Evolutionary conservation across 2,888 invertebrate species (phyloP), one percentile per base, ranked within the genome.

Genomic region (Volucella inflata): DNA sequence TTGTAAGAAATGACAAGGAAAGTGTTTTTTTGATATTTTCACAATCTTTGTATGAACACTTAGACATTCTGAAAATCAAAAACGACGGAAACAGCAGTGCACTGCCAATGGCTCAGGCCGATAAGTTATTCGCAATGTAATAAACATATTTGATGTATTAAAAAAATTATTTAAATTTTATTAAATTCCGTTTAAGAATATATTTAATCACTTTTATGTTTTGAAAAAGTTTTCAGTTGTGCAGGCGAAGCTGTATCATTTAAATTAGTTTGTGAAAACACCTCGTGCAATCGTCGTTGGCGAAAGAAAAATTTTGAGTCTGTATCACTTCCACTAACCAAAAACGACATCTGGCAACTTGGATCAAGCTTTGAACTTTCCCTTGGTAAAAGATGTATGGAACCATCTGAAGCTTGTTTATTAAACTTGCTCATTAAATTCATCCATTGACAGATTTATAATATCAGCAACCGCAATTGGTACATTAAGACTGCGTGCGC

Each of bases 371-470:
- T 78, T 10, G 81, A 62, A 55, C 87, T 89, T 14, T 92, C 92
- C 12, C 97, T 94, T 42, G 97, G 98, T 72, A 98, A 96, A 48
- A 98, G 93, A 75, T 98, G 94, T 1, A 98, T 96, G 87, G 96
- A 97, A 0, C 98, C 98, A 90, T 98, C 98, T 8, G 97, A 96
- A 0, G 98, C 96, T 89, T 97, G 97, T 91, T 98, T n/a, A n/a
- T n/a, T n/a, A 97, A 21, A 99, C 93, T 2, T 98, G 95, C 91
- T 98, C 98, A 92, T 98, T 99, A 93, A 99, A 99, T 92, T 98
- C 98, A 90, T 99, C 99, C 96, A 99, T 99, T 0, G 98, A 98
- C 80, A 98, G 93, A 91, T 98, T 97, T 78, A 99, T 98, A 70
- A 99, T 98, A 88, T 98, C 98, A 53, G 95, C 95, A 0, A 98